Evolutionary conservation across 2,113 vertebrate species (phyloP).

Genomic region (Mormyrus iriodes): DNA sequence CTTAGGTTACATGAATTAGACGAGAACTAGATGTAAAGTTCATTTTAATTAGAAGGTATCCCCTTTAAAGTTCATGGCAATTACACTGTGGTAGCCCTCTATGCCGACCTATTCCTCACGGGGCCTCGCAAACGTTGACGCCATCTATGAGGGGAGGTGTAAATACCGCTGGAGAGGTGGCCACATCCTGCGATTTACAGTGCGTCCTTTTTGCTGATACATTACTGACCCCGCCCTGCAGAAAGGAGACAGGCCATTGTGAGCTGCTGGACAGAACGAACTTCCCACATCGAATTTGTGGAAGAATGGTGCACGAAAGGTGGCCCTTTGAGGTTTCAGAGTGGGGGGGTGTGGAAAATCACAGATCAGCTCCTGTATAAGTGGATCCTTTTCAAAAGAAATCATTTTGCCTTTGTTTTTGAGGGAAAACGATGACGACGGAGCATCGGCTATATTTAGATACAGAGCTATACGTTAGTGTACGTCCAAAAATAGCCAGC

Average conservation of each 20-base stretch:
- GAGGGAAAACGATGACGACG: neutral
- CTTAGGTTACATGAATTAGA: neutral
- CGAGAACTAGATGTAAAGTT: neutral
- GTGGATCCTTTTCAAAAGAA: neutral
- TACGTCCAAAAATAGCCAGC: slow-evolving; percentile 11
- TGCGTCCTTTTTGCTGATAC: neutral
- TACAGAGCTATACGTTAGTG: slow-evolving; percentile 11
- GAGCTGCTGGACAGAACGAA: neutral
- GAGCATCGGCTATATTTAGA: slow-evolving; percentile 16
- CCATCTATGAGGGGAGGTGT: neutral
- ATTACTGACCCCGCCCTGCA: neutral
- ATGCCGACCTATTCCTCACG: neutral
- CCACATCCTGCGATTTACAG: neutral
- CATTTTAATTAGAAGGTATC: neutral
- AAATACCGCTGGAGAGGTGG: neutral
- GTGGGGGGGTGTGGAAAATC: neutral
- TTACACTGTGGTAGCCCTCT: neutral
- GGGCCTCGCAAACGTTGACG: too few species aligned
- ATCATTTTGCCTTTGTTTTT: neutral
- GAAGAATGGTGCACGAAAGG: neutral
- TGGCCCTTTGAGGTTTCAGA: neutral
- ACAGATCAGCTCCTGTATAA: neutral
- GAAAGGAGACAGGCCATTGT: neutral
- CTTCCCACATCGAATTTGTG: neutral
- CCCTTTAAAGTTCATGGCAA: slow-evolving; percentile 15